These are phyloP conservation scores for Leptinotarsa juncta DNA, from an alignment of 2,888 invertebrate species.

Conservation along the genomic window DNA sequence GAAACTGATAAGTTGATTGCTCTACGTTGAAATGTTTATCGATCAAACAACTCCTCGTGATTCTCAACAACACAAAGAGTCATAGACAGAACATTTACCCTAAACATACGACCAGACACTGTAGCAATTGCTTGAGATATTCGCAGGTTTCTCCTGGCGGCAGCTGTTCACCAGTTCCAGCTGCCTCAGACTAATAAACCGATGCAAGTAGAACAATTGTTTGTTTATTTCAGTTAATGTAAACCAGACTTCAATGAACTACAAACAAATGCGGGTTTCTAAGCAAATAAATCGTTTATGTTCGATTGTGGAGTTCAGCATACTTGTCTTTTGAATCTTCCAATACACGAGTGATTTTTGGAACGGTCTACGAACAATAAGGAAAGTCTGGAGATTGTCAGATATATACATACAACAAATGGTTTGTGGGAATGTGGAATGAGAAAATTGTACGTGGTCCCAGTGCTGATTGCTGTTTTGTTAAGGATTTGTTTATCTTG, in stretches of 20 bases:
- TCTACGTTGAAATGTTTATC: no score
- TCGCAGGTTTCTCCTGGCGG: constrained; percentile 4
- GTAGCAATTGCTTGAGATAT: not conserved
- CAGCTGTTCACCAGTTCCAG: constrained; percentile 23
- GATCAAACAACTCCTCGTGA: no score
- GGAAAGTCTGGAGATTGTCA: constrained; percentile 20
- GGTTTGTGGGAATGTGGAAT: constrained; percentile 1
- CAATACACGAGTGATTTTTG: constrained; percentile 6
- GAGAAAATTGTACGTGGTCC: constrained; percentile 20
- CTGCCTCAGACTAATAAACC: constrained; percentile 22
- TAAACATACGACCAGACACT: not conserved
- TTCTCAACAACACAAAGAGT: no score
- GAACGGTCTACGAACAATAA: constrained; percentile 20
- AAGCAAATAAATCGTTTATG: constrained; percentile 25
- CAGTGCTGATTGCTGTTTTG: not conserved
- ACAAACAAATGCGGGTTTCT: constrained; percentile 38
- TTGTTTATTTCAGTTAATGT: constrained; percentile 36
- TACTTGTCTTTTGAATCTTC: constrained; percentile 22
- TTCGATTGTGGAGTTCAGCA: constrained; percentile 19
- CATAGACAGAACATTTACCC: no score
- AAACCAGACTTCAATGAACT: constrained; percentile 38
- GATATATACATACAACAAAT: constrained; percentile 6
- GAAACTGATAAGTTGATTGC: no score
- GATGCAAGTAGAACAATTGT: constrained; percentile 31
- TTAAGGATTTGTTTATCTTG: not conserved